Evolutionary conservation across 1,140 invertebrate genomes (phyloP).

Genomic region (Mamestra configurata): DNA sequence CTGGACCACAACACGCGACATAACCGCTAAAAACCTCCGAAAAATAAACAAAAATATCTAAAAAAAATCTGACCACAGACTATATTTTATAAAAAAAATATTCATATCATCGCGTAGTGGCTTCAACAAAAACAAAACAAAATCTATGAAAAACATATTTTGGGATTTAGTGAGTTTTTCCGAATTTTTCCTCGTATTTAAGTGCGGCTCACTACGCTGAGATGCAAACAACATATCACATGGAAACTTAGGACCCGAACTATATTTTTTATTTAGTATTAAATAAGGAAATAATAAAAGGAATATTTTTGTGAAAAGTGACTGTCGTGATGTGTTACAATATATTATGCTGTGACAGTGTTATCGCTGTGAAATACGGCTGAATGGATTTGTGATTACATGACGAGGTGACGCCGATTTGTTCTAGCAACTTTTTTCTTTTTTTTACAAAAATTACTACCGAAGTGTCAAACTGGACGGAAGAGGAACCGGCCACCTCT

Average conservation of each 20-base stretch:
- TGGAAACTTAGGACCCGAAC: slow-evolving; percentile 85
- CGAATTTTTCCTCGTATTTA: slow-evolving; percentile 60
- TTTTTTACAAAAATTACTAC: slow-evolving; percentile 85
- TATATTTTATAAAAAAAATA: slow-evolving; percentile 78
- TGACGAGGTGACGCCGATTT: slow-evolving; percentile 75
- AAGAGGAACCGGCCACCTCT: slow-evolving; percentile 84
- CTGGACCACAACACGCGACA: slow-evolving; percentile 79
- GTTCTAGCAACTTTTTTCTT: slow-evolving; percentile 75
- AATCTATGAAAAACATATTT: slow-evolving; percentile 65
- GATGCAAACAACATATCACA: slow-evolving; percentile 85
- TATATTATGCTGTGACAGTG: slow-evolving; percentile 76
- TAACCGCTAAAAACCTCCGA: slow-evolving; percentile 81
- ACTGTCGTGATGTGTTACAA: slow-evolving; percentile 77
- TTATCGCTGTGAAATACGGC: slow-evolving; percentile 70
- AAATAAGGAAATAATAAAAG: slow-evolving; percentile 66
- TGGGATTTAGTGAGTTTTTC: slow-evolving; percentile 80
- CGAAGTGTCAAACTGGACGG: slow-evolving; percentile 87
- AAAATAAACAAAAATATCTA: slow-evolving; percentile 68
- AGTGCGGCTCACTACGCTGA: slow-evolving; percentile 59
- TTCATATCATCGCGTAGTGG: slow-evolving; percentile 85
- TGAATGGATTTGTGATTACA: slow-evolving; percentile 71
- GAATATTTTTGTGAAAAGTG: slow-evolving; percentile 79
- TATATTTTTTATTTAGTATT: slow-evolving; percentile 73
- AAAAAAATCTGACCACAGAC: slow-evolving; percentile 77
- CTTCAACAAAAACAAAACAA: slow-evolving; percentile 38